These are phyloP conservation scores for Spondyliosoma cantharus DNA, from an alignment of 2,797 vertebrate species.

Conservation along the genomic window DNA sequence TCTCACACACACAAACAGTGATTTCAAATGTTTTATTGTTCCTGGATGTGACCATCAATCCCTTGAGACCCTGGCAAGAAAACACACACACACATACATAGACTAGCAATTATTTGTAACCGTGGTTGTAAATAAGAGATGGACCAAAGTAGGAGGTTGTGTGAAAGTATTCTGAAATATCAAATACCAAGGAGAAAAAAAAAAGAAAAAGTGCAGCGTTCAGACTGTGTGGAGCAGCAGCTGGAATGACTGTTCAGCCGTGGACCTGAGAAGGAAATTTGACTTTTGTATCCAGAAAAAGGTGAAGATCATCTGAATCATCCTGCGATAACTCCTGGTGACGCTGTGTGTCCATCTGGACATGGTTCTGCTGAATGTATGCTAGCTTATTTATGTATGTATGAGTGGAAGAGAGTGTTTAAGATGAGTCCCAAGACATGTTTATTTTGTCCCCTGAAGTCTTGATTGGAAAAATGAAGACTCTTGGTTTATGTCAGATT, in stretches of 20 bases:
- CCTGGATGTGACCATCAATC: constrained; percentile 21
- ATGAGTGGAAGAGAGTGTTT: constrained; percentile 20
- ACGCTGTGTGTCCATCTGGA: constrained; percentile 9
- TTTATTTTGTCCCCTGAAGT: constrained; percentile 9
- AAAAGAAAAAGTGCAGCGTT: constrained; percentile 19
- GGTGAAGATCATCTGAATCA: constrained; percentile 15
- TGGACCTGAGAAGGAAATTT: constrained; percentile 32
- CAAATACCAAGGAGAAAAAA: constrained; percentile 7
- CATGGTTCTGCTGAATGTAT: constrained; percentile 59
- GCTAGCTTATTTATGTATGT: constrained; percentile 50
- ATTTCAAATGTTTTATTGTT: constrained; percentile 34
- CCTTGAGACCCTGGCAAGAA: constrained; percentile 24
- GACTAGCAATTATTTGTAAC: constrained; percentile 43
- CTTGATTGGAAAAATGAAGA: constrained; percentile 2
- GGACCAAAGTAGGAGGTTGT: constrained; percentile 59
- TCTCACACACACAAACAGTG: constrained; percentile 40
- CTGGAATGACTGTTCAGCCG: constrained; percentile 44
- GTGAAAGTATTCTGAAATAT: constrained; percentile 29
- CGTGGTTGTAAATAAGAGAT: constrained; percentile 61
- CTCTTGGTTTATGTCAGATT: not conserved
- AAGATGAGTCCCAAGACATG: not conserved
- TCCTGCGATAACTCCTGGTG: constrained; percentile 13
- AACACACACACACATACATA: constrained; percentile 10
- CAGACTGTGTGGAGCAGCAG: constrained; percentile 42
- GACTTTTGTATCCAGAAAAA: constrained; percentile 14